Conservation (phyloP, 2,888 invertebrate genomes). For the Leucoma salicis region DNA sequence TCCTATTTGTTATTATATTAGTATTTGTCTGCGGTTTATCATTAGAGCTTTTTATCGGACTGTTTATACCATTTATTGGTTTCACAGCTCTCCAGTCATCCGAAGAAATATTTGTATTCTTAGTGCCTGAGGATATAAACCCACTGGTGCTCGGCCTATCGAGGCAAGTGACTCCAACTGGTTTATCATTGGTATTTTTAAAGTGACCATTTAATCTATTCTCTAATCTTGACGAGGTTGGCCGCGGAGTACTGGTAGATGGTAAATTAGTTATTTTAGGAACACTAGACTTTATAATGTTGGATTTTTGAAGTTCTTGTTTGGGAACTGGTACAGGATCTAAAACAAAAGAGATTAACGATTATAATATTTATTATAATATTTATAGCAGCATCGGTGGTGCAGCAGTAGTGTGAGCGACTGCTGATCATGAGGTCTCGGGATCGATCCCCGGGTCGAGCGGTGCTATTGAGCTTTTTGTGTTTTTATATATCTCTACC, state of each 20-base stretch:
- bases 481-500: no score
- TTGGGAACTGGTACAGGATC: constrained; percentile 44
- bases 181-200: constrained; percentile 11
- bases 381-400: no score
- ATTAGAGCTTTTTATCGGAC: constrained; percentile 58
- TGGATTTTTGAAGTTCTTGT: constrained; percentile 30
- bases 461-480: no score
- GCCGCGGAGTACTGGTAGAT: constrained; percentile 14
- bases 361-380: not conserved
- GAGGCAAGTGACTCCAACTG: constrained; percentile 11
- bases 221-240: constrained; percentile 3
- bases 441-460: no score
- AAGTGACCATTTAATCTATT: constrained; percentile 17
- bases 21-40: constrained; percentile 71
- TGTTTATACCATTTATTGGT: constrained; percentile 29
- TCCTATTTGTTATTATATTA: constrained; percentile 47
- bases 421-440: no score
- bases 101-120: no score
- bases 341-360: constrained; percentile 27
- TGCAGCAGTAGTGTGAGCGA: no score
- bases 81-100: constrained; percentile 13
- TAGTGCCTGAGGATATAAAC: no score
- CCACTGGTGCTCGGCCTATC: constrained; percentile 16
- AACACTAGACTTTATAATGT: constrained; percentile 9
- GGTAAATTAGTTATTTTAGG: constrained; percentile 16